A percentile compares a stretch with the other conserved stretches of the same genome.
phyloP scores from a whole-genome alignment of 2,888 invertebrate genomes.

The Brachycybe producta region DNA sequence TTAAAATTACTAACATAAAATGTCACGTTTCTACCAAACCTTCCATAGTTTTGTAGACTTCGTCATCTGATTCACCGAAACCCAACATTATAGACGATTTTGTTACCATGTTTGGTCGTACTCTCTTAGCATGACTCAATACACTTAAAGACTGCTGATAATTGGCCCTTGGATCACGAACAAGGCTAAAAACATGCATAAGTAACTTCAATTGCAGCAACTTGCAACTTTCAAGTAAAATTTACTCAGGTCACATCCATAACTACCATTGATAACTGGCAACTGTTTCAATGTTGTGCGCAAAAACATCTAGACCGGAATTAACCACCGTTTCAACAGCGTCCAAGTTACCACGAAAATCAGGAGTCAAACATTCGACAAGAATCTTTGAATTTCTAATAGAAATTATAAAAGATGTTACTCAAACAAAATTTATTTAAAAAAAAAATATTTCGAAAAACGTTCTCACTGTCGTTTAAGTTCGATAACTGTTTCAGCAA shows the following conservation, averaged over 20 bases:
- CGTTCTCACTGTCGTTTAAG: constrained; percentile 58
- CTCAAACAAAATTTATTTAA: neutral
- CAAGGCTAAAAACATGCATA: constrained; percentile 41
- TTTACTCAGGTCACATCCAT: too few relatives aligned
- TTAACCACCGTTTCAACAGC: constrained; percentile 60
- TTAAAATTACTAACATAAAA: constrained; percentile 5
- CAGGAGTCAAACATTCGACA: constrained; percentile 93
- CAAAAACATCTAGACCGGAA: constrained; percentile 87
- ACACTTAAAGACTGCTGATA: constrained; percentile 79
- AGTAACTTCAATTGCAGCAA: too few relatives aligned
- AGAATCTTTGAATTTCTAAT: constrained; percentile 61
- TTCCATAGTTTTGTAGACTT: constrained; percentile 72
- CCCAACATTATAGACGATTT: constrained; percentile 99
- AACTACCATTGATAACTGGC: constrained; percentile 61
- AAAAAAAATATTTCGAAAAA: neutral
- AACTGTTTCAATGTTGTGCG: constrained; percentile 97
- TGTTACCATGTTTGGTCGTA: constrained; percentile 71
- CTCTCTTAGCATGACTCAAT: constrained; percentile 63
- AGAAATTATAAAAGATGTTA: neutral
- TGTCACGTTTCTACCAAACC: constrained; percentile 35
- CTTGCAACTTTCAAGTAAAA: too few relatives aligned
- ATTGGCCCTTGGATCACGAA: constrained; percentile 83
- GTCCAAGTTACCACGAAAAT: constrained; percentile 71
- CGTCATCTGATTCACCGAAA: constrained; percentile 71
- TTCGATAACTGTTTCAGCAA: constrained; percentile 79